Percentiles rank a stretch among this genome's conserved stretches.
phyloP scores from a whole-genome alignment of 1,140 invertebrate species.

The Anoplolepis gracilipes region DNA sequence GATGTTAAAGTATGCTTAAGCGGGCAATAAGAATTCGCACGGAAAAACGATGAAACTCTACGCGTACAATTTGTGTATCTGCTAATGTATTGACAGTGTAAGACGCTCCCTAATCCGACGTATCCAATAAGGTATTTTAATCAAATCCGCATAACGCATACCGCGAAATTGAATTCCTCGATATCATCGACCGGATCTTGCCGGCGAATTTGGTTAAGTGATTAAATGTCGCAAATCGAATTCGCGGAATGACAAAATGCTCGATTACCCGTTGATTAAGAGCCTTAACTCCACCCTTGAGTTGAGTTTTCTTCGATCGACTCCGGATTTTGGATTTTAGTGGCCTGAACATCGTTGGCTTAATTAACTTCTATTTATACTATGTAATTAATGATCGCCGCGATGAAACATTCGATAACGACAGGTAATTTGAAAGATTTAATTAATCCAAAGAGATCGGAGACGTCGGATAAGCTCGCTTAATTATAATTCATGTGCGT shows the following conservation, averaged over 20 bases:
- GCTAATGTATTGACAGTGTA: conserved; percentile 14
- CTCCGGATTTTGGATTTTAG: conserved; percentile 13
- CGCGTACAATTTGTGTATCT: neutral
- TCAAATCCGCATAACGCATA: conserved; percentile 65
- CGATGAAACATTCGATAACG: conserved; percentile 51
- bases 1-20: neutral
- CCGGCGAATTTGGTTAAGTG: conserved; percentile 62
- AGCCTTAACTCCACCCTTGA: conserved; percentile 7
- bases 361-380: conserved; percentile 67
- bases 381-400: conserved; percentile 66
- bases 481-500: conserved; percentile 43
- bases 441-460: conserved; percentile 66
- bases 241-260: conserved; percentile 67
- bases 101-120: neutral
- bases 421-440: conserved; percentile 66
- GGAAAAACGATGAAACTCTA: neutral
- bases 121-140: conserved; percentile 60
- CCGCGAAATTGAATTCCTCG: conserved; percentile 70
- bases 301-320: conserved; percentile 36
- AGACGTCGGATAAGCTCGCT: conserved; percentile 53
- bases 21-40: conserved; percentile 12
- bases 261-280: conserved; percentile 47
- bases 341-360: neutral
- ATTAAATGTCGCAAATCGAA: conserved; percentile 66
- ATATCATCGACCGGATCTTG: conserved; percentile 38